A percentile compares a stretch with the other conserved stretches of the same genome.
Conservation (phyloP, 2,888 invertebrate species). For the Dromius quadrimaculatus region DNA sequence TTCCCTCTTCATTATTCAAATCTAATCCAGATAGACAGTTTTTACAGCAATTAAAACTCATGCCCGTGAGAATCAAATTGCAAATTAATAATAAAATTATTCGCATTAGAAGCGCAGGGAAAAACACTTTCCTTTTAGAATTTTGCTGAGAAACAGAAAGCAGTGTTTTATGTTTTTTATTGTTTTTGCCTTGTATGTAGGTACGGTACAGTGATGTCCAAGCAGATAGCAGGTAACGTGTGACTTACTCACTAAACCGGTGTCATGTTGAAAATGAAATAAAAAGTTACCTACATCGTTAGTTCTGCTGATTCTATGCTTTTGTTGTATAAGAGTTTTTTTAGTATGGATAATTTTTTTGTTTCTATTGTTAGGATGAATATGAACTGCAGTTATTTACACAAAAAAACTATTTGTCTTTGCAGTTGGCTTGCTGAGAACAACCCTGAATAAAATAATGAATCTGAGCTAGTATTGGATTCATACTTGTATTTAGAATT, state of each 20-base stretch:
- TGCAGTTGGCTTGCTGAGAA: neutral
- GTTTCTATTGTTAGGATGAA: conserved; percentile 2
- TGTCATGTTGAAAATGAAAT: conserved; percentile 31
- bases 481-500: no score
- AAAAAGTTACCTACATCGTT: conserved; percentile 34
- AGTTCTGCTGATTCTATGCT: conserved; percentile 13
- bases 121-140: neutral
- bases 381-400: neutral
- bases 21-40: no score
- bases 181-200: conserved; percentile 10
- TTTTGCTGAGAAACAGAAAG: conserved; percentile 27
- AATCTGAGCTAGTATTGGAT: conserved; percentile 8
- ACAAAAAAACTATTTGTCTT: conserved; percentile 14
- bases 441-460: conserved; percentile 23
- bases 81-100: neutral
- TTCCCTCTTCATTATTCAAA: no score
- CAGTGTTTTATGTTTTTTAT: conserved; percentile 26
- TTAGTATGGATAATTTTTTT: neutral
- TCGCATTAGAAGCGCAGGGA: neutral
- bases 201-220: conserved; percentile 28
- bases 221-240: conserved; percentile 16
- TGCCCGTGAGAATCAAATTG: neutral
- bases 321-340: conserved; percentile 18
- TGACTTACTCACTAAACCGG: conserved; percentile 16
- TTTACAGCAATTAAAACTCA: neutral